phyloP scores from a whole-genome alignment of 2,888 invertebrate species.

The Drosophila meridionalis region DNA sequence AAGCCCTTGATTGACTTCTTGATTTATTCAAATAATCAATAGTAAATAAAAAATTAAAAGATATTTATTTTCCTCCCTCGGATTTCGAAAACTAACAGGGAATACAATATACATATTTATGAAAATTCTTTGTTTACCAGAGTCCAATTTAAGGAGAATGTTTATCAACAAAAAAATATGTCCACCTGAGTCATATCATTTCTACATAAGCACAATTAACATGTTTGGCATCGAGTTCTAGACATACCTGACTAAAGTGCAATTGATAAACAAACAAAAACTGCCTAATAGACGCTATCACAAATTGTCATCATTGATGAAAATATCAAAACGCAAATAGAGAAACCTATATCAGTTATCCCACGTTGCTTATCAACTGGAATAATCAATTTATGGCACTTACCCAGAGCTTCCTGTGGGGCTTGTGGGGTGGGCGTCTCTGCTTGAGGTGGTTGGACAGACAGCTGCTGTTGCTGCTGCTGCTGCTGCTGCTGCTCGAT shows the following conservation, averaged over 20 bases:
- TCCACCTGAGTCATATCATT: not conserved
- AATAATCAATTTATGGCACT: constrained; percentile 41
- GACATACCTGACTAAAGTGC: not conserved
- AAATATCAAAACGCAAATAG: constrained; percentile 14
- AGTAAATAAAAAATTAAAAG: not conserved
- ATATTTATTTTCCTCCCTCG: not conserved
- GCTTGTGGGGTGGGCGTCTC: constrained; percentile 58
- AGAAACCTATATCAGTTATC: constrained; percentile 18
- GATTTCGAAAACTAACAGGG: not conserved
- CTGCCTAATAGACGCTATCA: constrained; percentile 13
- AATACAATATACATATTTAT: not conserved
- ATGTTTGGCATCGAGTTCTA: not conserved
- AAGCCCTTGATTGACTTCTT: not conserved
- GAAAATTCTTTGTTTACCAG: not conserved
- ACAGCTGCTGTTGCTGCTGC: constrained; percentile 36
- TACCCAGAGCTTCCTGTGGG: constrained; percentile 61
- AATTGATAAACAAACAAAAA: constrained; percentile 9
- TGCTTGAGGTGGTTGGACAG: constrained; percentile 40
- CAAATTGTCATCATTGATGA: constrained; percentile 9
- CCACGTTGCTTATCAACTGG: constrained; percentile 18
- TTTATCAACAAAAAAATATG: not conserved
- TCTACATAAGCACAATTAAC: not conserved
- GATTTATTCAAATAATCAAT: not conserved
- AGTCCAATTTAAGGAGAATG: not conserved
- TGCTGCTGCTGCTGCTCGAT: constrained; percentile 53